phyloP scores from a whole-genome alignment of 2,797 vertebrate species.

The Paratrypauchen microcephalus region DNA sequence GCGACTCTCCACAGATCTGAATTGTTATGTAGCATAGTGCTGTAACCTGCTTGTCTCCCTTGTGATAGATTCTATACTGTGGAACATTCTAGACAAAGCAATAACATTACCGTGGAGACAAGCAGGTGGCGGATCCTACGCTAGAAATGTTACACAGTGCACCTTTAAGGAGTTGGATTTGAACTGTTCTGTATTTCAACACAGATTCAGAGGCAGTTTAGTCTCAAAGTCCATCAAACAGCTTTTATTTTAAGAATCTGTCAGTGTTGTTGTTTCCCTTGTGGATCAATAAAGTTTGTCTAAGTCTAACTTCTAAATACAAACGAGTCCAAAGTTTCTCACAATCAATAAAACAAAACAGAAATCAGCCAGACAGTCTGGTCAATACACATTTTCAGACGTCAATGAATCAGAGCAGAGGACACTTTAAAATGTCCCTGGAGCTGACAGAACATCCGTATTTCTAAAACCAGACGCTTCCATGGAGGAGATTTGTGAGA shows the following conservation, averaged over 20 bases:
- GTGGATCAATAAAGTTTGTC: no score
- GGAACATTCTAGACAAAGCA: no score
- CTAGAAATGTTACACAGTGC: no score
- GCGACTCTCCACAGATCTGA: no score
- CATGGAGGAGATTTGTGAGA: conserved; percentile 1
- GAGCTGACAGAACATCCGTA: conserved; percentile 1
- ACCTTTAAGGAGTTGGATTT: neutral
- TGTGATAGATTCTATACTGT: no score
- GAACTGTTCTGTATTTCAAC: neutral
- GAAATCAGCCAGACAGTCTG: conserved; percentile 23
- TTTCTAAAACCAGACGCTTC: conserved; percentile 3
- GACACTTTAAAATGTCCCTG: conserved; percentile 9
- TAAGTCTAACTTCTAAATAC: neutral
- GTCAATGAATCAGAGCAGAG: conserved; percentile 10
- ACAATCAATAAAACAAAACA: conserved; percentile 33
- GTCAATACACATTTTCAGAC: conserved; percentile 25
- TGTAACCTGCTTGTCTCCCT: no score
- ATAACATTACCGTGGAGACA: no score
- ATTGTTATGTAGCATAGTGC: no score
- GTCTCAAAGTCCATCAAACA: neutral
- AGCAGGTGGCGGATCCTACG: no score
- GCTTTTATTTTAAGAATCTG: neutral
- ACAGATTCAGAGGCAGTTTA: neutral
- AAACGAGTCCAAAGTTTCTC: conserved; percentile 7
- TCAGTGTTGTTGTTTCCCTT: neutral